Conservation (phyloP, 2,797 vertebrate species). For the Anguilla megastoma region DNA sequence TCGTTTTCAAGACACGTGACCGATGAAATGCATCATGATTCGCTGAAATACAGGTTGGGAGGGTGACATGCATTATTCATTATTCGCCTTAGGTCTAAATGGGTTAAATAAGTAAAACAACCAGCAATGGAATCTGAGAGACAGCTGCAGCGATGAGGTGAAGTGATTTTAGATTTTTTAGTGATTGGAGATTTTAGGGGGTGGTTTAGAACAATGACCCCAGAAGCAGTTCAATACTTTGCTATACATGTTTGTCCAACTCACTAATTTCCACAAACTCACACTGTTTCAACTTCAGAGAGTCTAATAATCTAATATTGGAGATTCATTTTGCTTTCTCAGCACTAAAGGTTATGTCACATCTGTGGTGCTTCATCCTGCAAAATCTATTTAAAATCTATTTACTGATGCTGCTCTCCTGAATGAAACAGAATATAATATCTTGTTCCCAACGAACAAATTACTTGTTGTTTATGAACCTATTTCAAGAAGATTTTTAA, state of each 20-base stretch:
- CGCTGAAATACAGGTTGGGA: no score
- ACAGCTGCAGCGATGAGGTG: not conserved
- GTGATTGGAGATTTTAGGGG: not conserved
- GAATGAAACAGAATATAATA: conserved; percentile 1
- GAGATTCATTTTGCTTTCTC: conserved; percentile 22
- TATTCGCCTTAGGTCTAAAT: no score
- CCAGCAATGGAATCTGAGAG: not conserved
- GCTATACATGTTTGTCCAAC: not conserved
- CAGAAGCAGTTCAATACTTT: not conserved
- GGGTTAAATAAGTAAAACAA: not conserved
- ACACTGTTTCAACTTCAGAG: not conserved
- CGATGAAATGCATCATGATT: no score
- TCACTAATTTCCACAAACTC: not conserved
- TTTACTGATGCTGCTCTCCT: not conserved
- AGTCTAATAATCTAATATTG: conserved; percentile 11
- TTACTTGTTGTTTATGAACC: conserved; percentile 22
- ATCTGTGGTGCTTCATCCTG: not conserved
- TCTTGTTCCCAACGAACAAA: not conserved
- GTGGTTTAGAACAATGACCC: not conserved
- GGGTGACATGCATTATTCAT: no score
- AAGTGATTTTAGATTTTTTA: not conserved
- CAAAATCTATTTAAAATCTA: not conserved
- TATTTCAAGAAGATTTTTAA: conserved; percentile 67
- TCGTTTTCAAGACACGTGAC: no score
- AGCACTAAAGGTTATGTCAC: conserved; percentile 10